Base-by-base conservation (phyloP, 2,888 invertebrate species). In the Zygogramma bicolorata region DNA sequence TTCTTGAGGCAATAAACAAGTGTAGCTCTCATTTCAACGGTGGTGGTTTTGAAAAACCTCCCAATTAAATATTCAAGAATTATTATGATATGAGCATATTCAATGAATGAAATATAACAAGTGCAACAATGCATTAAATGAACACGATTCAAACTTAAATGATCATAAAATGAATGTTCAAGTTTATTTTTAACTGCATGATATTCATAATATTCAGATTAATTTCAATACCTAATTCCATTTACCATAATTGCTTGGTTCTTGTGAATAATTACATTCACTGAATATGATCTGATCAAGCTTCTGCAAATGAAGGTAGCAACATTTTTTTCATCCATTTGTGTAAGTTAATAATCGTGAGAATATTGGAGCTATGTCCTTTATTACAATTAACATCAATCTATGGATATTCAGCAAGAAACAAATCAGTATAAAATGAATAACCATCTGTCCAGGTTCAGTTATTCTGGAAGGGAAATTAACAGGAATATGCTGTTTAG, bases 121-220 rank as follows among this genome's bases (percentile, higher is more conserved):
- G 53, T 25, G 22, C 25, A 53, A 53, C 53, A 53, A 53, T 25
- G 53, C 53, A 53, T 53, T 53, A 53, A 53, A 25, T 10, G 22
- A 53, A 53, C 27, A 27, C 3, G n/a, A 53, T 53, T 27, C 53
- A 53, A 53, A 53, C 27, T 53, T n/a, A 7, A 25, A 53, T n/a
- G 5, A 53, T 25, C n/a, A n/a, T 25, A 53, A 53, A 46, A 53
- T n/a, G 25, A 25, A 53, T 53, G n/a, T 27, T 53, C 6, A 10
- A 25, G 15, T 13, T 22, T 22, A n/a, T 53, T 53, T 53, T 27
- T 27, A n/a, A 3, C 27, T 7, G n/a, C 22, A 22, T n/a, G 8
- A 53, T 53, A 53, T 53, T 53, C 53, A 53, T 53, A 53, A 53
- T 53, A 53, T 53, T 27, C 53, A 46, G 20, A 46, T 46, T 7